phyloP scores from a whole-genome alignment of 2,113 vertebrate genomes.

The Paramisgurnus dabryanus region DNA sequence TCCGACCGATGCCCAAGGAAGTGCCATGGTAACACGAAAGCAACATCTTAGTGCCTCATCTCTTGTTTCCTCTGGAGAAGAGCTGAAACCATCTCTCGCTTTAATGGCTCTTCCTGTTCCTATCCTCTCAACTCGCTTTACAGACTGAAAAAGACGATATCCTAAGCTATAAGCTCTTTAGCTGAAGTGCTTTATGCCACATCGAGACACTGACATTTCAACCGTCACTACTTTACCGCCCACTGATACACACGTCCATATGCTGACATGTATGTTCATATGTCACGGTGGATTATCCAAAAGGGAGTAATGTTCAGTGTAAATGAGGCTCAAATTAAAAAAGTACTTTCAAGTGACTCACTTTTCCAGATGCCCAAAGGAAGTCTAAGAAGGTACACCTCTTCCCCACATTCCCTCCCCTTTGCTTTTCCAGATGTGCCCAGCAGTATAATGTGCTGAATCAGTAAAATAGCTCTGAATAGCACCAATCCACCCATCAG shows the following conservation, averaged over 20 bases:
- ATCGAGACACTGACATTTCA: slow-evolving; percentile 12
- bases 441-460: slow-evolving; percentile 41
- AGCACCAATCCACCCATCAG: not conserved
- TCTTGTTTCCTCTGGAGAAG: not conserved
- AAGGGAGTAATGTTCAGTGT: not conserved
- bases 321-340: not conserved
- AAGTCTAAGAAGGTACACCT: slow-evolving; percentile 3
- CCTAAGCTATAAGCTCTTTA: slow-evolving; percentile 39
- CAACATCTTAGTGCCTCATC: not conserved
- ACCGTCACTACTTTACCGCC: not conserved
- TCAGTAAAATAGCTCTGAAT: not conserved
- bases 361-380: slow-evolving; percentile 29
- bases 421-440: slow-evolving; percentile 44
- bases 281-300: slow-evolving; percentile 29
- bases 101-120: not conserved
- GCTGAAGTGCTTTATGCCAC: slow-evolving; percentile 28
- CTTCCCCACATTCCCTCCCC: slow-evolving; percentile 13
- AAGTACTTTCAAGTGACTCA: slow-evolving; percentile 30
- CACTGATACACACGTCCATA: slow-evolving; percentile 11
- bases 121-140: not conserved
- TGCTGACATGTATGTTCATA: slow-evolving; percentile 25
- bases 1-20: not conserved
- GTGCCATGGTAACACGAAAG: not conserved
- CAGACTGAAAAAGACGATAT: slow-evolving; percentile 11
- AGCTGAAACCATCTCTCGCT: not conserved